Evolutionary conservation across 2,888 invertebrate species (phyloP).

Genomic region (Pachycephus smyrnensis): DNA sequence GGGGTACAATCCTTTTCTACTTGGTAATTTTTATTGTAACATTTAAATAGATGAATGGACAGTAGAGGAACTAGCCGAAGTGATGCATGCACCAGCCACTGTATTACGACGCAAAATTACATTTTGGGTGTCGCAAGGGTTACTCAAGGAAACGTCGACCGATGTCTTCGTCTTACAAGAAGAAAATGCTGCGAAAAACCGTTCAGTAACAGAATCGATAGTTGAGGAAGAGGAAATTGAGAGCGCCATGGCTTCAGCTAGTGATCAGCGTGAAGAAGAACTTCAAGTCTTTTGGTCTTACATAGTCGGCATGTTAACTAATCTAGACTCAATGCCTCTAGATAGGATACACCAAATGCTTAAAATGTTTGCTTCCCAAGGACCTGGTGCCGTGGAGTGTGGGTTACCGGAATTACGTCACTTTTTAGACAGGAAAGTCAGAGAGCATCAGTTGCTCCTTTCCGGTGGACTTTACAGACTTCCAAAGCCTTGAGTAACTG

Average conservation of each 20-base stretch:
- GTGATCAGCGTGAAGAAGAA: conserved; percentile 94
- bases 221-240: conserved; percentile 92
- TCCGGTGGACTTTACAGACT: conserved; percentile 90
- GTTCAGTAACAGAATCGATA: conserved; percentile 73
- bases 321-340: conserved; percentile 89
- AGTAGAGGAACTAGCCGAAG: conserved; percentile 85
- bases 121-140: conserved; percentile 95
- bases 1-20: conserved; percentile 9
- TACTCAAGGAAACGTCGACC: conserved; percentile 80
- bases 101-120: conserved; percentile 87
- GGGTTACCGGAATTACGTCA: conserved; percentile 87
- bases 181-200: conserved; percentile 71
- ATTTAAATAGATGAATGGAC: conserved; percentile 78
- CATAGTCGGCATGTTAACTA: conserved; percentile 96
- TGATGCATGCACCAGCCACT: conserved; percentile 89
- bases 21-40: background rate
- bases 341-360: conserved; percentile 97
- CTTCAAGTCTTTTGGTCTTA: conserved; percentile 97
- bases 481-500: conserved; percentile 64
- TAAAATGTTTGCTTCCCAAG: conserved; percentile 96
- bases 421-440: conserved; percentile 92
- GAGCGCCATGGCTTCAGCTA: conserved; percentile 94
- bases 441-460: conserved; percentile 87
- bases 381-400: conserved; percentile 87
- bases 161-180: conserved; percentile 83